phyloP scores from a whole-genome alignment of 2,113 vertebrate species.

The Azemiops feae region DNA sequence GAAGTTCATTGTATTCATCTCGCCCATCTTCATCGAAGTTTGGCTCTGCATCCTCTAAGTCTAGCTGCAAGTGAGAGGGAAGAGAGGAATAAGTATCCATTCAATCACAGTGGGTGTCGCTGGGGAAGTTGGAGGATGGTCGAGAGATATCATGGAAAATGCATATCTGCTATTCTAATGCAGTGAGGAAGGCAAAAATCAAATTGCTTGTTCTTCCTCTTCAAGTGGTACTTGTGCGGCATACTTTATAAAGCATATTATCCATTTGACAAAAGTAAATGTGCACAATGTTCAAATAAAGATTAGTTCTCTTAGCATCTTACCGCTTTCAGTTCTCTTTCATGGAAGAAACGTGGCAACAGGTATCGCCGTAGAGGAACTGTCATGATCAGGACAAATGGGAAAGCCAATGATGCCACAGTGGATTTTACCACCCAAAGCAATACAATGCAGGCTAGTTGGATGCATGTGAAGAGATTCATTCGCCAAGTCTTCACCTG shows the following conservation, averaged over 20 bases:
- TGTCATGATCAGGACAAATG: slow-evolving; percentile 96
- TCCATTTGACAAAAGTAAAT: background rate
- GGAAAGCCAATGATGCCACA: slow-evolving; percentile 88
- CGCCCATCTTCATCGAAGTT: slow-evolving; percentile 95
- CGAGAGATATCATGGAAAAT: background rate
- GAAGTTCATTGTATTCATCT: slow-evolving; percentile 96
- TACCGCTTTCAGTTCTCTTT: slow-evolving; percentile 95
- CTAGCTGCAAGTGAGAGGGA: slow-evolving; percentile 76
- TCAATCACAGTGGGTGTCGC: accelerated
- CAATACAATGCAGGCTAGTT: slow-evolving; percentile 88
- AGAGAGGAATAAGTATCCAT: slow-evolving; percentile 4
- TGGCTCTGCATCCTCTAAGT: slow-evolving; percentile 89
- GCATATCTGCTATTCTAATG: background rate
- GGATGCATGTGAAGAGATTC: slow-evolving; percentile 96
- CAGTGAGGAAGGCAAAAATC: background rate
- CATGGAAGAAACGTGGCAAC: slow-evolving; percentile 89
- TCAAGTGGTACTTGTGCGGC: background rate
- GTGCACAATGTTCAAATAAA: background rate
- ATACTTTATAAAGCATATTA: background rate
- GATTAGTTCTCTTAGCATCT: slow-evolving; percentile 31
- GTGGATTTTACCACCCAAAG: slow-evolving; percentile 98
- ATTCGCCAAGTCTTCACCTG: slow-evolving; percentile 98
- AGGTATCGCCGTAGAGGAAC: slow-evolving; percentile 90
- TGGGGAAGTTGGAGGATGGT: background rate
- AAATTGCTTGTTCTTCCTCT: background rate